phyloP scores from a whole-genome alignment of 2,113 vertebrate species.

The pig (Sus scrofa) region T2T-Sscrofa CM000818.6:101589501-101590000 shows the following conservation, averaged over 20 bases:
- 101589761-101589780: neutral
- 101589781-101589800: neutral
- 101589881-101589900: neutral
- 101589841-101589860: neutral
- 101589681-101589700: neutral
- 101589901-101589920: neutral
- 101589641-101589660: conserved; percentile 83
- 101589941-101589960: no score
- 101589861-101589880: neutral
- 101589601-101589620: conserved; percentile 85
- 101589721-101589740: conserved; percentile 43
- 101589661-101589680: conserved; percentile 82
- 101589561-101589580: conserved; percentile 86
- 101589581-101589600: conserved; percentile 88
- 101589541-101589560: conserved; percentile 89
- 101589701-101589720: conserved; percentile 75
- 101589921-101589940: conserved; percentile 32
- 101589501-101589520: conserved; percentile 83
- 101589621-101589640: conserved; percentile 83
- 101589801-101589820: neutral
- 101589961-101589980: conserved; percentile 42
- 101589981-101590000: conserved; percentile 54
- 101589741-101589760: neutral
- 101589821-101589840: neutral
- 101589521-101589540: conserved; percentile 76